Conservation (phyloP, 2,113 vertebrate species). For the Platichthys stellatus region DNA sequence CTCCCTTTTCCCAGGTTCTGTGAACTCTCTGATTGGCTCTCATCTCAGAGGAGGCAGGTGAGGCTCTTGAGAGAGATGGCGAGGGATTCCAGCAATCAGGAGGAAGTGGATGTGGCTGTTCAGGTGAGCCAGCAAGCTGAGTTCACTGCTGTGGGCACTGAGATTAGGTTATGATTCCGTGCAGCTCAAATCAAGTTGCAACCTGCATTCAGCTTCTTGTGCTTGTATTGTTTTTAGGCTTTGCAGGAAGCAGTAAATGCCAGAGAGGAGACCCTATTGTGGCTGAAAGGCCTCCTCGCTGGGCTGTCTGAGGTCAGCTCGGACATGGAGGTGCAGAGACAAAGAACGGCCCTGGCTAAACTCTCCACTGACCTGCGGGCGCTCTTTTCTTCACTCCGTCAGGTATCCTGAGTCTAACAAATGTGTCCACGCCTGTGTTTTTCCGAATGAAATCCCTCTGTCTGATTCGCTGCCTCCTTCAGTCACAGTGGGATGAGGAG, state of each 20-base stretch:
- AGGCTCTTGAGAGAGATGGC: slow-evolving; percentile 79
- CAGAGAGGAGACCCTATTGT: slow-evolving; percentile 85
- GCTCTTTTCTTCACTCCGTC: slow-evolving; percentile 82
- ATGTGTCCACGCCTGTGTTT: background rate
- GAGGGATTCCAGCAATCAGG: slow-evolving; percentile 77
- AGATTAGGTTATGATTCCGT: slow-evolving; percentile 1
- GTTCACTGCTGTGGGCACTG: background rate
- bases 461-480: background rate
- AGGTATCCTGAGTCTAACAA: slow-evolving; percentile 78
- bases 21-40: slow-evolving; percentile 89
- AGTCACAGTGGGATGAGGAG: slow-evolving; percentile 84
- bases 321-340: slow-evolving; percentile 85
- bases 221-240: slow-evolving; percentile 69
- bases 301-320: slow-evolving; percentile 85
- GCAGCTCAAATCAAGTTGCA: background rate
- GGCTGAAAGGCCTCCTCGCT: slow-evolving; percentile 88
- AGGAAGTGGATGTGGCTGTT: slow-evolving; percentile 77
- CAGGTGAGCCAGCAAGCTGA: slow-evolving; percentile 79
- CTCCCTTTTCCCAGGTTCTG: slow-evolving; percentile 81
- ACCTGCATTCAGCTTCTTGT: background rate
- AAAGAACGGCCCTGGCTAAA: slow-evolving; percentile 84
- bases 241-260: slow-evolving; percentile 81
- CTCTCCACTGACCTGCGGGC: slow-evolving; percentile 85
- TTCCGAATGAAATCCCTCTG: background rate
- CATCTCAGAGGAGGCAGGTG: slow-evolving; percentile 82